phyloP scores from a whole-genome alignment of 2,797 vertebrate species.

The Parauchenoglanis ngamensis region DNA sequence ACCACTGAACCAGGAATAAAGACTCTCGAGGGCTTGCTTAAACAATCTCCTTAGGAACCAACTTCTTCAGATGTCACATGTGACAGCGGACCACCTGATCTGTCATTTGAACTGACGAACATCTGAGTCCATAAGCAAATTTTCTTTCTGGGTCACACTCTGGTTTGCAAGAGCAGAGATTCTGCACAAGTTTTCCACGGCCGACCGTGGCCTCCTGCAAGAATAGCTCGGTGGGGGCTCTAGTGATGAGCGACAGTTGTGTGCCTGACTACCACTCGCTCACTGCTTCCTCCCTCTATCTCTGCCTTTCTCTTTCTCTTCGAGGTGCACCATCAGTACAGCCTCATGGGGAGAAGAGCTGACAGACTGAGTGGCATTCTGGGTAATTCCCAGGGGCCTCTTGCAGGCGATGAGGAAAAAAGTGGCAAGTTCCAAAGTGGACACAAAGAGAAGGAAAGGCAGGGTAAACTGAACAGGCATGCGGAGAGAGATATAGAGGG shows the following conservation, averaged over 20 bases:
- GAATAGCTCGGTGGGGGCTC: conserved; percentile 47
- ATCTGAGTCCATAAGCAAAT: conserved; percentile 13
- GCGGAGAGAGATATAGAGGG: not conserved
- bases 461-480: conserved; percentile 13
- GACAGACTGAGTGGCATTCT: conserved; percentile 53
- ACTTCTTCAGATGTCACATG: not conserved
- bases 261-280: conserved; percentile 36
- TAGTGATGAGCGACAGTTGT: conserved; percentile 23
- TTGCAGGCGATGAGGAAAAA: conserved; percentile 30
- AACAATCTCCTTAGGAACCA: conserved; percentile 11
- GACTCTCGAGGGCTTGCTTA: conserved; percentile 29
- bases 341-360: conserved; percentile 46
- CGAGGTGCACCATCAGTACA: conserved; percentile 41
- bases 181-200: conserved; percentile 46
- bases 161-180: conserved; percentile 11
- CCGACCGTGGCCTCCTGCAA: conserved; percentile 30
- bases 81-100: not conserved
- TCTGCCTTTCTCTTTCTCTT: conserved; percentile 43
- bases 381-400: conserved; percentile 52
- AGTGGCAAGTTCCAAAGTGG: conserved; percentile 28
- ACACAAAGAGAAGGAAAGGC: conserved; percentile 27
- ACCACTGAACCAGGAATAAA: not conserved
- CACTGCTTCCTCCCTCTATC: conserved; percentile 29
- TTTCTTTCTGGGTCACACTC: conserved; percentile 7
- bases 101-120: not conserved